A percentile compares a stretch with the other conserved stretches of the same genome.
These are phyloP conservation scores for Melanotus villosus DNA, from an alignment of 2,888 invertebrate genomes.

Conservation along the genomic window DNA sequence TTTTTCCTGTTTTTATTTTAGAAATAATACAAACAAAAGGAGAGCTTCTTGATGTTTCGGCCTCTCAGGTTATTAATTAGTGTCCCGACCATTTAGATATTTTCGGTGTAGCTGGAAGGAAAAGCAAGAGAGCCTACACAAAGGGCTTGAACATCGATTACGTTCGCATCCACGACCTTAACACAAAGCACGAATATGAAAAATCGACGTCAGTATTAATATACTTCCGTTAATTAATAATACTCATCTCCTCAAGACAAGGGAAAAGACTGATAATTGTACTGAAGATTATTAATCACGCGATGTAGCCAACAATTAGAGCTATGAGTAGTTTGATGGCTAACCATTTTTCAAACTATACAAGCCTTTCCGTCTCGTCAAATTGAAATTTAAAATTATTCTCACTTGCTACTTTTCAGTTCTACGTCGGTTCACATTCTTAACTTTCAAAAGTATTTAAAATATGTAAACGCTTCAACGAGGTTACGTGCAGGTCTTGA, in stretches of 20 bases:
- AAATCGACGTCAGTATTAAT: constrained; percentile 32
- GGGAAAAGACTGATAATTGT: constrained; percentile 34
- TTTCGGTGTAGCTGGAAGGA: not conserved
- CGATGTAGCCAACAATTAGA: constrained; percentile 34
- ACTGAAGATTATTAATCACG: constrained; percentile 31
- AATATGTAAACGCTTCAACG: too few species aligned
- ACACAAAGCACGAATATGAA: constrained; percentile 23
- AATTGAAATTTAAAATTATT: constrained; percentile 34
- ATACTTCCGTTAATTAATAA: constrained; percentile 38
- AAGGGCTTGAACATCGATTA: constrained; percentile 3
- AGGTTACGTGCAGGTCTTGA: too few species aligned
- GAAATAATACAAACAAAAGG: too few species aligned
- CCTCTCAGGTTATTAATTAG: too few species aligned
- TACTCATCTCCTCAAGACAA: constrained; percentile 26
- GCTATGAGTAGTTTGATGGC: constrained; percentile 31
- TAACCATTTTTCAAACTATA: constrained; percentile 26
- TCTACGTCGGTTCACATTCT: not conserved
- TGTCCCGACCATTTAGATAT: not conserved
- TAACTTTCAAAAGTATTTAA: not conserved
- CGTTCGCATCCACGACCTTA: constrained; percentile 4
- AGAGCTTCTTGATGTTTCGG: too few species aligned
- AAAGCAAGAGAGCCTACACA: not conserved
- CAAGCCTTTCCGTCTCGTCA: constrained; percentile 14
- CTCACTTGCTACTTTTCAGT: not conserved
- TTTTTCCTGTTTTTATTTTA: too few species aligned